phyloP scores from a whole-genome alignment of 2,113 vertebrate species.

The Natator depressus region DNA sequence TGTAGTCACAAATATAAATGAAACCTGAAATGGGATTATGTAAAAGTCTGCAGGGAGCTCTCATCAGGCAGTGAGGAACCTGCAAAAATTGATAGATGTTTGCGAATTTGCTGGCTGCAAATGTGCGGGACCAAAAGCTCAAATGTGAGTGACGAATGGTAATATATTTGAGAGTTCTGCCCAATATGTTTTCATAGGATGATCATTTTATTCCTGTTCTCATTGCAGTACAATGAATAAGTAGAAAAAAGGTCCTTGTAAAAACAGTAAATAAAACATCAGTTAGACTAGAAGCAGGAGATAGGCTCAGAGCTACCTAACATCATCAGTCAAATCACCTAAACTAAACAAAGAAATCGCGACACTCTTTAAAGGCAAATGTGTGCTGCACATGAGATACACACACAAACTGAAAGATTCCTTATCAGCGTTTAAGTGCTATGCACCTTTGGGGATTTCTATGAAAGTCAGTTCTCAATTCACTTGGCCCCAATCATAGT shows the following conservation, averaged over 20 bases:
- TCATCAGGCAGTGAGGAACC: background rate
- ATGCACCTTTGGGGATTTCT: background rate
- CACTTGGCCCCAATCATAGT: background rate
- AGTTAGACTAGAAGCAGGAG: background rate
- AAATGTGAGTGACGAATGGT: background rate
- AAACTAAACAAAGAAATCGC: background rate
- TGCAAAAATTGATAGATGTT: rapidly evolving
- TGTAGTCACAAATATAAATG: background rate
- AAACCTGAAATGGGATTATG: background rate
- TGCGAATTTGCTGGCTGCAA: background rate
- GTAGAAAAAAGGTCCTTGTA: background rate
- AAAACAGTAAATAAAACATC: background rate
- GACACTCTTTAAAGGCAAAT: background rate
- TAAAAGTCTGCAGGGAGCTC: background rate
- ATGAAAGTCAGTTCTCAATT: background rate
- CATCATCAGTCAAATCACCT: background rate
- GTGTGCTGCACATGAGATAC: background rate
- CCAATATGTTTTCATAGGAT: background rate
- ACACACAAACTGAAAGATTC: background rate
- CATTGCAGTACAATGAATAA: rapidly evolving
- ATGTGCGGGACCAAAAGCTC: background rate
- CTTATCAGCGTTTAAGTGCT: background rate
- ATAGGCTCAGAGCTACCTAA: background rate
- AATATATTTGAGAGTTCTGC: background rate
- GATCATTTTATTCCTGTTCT: background rate